phyloP scores from a whole-genome alignment of 1,140 invertebrate genomes.

The Zaprionus lachaisei region DNA sequence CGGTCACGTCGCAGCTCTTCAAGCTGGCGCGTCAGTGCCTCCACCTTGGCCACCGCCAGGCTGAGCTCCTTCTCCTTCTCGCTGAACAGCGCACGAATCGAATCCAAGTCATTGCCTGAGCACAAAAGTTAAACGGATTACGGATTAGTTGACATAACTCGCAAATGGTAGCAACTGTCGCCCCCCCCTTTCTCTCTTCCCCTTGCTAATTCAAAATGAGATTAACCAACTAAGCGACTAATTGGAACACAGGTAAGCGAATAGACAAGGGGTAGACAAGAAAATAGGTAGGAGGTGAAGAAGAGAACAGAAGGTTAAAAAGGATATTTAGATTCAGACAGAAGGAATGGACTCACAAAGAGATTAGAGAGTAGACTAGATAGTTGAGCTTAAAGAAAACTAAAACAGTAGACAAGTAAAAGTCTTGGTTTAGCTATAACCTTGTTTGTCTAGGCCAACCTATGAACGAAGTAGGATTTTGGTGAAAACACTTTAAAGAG shows the following conservation, averaged over 20 bases:
- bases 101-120: constrained; percentile 96
- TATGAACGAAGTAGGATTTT: neutral
- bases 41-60: constrained; percentile 97
- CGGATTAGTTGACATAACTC: constrained; percentile 37
- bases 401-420: neutral
- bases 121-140: constrained; percentile 60
- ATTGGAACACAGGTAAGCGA: constrained; percentile 3
- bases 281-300: neutral
- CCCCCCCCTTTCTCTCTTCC: too few species aligned
- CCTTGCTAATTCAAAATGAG: neutral
- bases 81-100: constrained; percentile 97
- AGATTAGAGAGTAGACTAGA: neutral
- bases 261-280: neutral
- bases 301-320: neutral
- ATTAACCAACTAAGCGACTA: constrained; percentile 7
- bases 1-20: constrained; percentile 93
- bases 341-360: neutral
- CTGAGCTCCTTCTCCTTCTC: constrained; percentile 98
- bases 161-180: neutral
- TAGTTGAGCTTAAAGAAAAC: neutral
- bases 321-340: neutral
- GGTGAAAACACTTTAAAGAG: neutral
- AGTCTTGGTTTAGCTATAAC: neutral
- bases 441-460: neutral
- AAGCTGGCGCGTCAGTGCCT: constrained; percentile 96